Evolutionary conservation across 2,888 invertebrate species (phyloP), one percentile per base, ranked within the genome.

Genomic region (Drosophila maculinotata): DNA sequence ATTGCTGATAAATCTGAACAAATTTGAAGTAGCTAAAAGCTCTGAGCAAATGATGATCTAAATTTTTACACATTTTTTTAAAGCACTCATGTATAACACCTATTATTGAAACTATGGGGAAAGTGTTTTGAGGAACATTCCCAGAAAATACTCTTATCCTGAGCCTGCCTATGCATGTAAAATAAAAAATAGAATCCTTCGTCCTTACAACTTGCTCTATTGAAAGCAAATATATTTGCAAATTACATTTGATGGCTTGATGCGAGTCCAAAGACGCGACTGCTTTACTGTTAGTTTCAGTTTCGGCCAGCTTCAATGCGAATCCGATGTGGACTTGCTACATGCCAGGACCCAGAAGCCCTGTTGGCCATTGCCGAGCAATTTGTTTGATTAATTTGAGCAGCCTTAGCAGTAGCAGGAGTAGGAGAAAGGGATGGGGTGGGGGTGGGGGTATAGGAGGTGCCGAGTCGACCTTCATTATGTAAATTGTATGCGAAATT

Each of bases 401-500:
- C 45, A 52, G 20, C n/a, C n/a, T 20, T 2, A 20, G 51, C 36
- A 53, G 17, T 20, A 36, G 30, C 7, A 60, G 15, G 10, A 23
- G 39, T 17, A 45, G 44, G 33, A 14, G 42, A 8, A 25, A n/a
- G 23, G 17, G 1, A 15, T 12, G 4, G 42, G 17, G 10, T 0
- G 12, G 2, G 31, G 20, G 15, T 9, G 28, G 8, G 7, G 8
- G 28, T 1, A 26, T 42, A 49, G 28, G 8, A 5, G 30, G 17
- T 12, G 17, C 35, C 35, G 45, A 44, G 62, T 38, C 66, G 87
- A 83, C 87, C 88, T 83, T 83, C 82, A 83, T 83, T 83, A 83
- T 83, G 88, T 80, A 86, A 83, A 88, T 83, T 83, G 87, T 86
- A 83, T 76, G 71, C 60, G 87, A 88, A 83, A 80, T 88, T 83